These are phyloP conservation scores for Gobio gobio DNA, from an alignment of 2,113 vertebrate genomes.

Conservation along the genomic window DNA sequence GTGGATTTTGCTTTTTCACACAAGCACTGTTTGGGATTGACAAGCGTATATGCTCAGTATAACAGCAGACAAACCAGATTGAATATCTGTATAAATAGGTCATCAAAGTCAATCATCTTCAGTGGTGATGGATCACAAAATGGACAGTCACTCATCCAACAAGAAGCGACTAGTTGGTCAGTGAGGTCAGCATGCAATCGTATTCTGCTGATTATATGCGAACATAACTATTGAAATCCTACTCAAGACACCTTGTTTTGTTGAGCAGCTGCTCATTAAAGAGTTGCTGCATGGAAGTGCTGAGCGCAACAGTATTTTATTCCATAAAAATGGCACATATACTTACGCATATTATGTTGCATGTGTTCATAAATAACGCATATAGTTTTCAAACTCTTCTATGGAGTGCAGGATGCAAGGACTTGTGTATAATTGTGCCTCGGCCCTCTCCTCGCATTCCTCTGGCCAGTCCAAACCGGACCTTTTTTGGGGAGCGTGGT, in stretches of 20 bases:
- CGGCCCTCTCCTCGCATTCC: constrained; percentile 62
- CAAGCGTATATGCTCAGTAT: not conserved
- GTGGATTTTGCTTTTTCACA: not conserved
- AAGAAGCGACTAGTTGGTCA: not conserved
- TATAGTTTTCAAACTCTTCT: constrained; percentile 24
- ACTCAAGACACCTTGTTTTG: constrained; percentile 5
- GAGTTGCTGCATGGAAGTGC: not conserved
- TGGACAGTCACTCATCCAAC: not conserved
- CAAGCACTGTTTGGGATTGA: not conserved
- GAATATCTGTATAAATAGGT: not conserved
- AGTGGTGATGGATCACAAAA: not conserved
- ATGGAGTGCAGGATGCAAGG: constrained; percentile 33
- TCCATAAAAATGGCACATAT: constrained; percentile 1
- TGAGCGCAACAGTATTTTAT: constrained; percentile 1
- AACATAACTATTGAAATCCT: not conserved
- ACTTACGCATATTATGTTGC: constrained; percentile 22
- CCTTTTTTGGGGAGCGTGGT: constrained; percentile 71
- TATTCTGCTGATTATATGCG: not conserved
- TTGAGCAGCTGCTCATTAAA: constrained; percentile 32
- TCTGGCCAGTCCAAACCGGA: constrained; percentile 66
- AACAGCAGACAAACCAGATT: not conserved
- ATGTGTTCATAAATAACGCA: constrained; percentile 26
- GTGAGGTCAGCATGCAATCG: not conserved
- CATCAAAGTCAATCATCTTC: not conserved
- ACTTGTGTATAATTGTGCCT: constrained; percentile 46